Conservation (phyloP, 2,797 vertebrate genomes). For the Microctenopoma stevenorrisi region DNA sequence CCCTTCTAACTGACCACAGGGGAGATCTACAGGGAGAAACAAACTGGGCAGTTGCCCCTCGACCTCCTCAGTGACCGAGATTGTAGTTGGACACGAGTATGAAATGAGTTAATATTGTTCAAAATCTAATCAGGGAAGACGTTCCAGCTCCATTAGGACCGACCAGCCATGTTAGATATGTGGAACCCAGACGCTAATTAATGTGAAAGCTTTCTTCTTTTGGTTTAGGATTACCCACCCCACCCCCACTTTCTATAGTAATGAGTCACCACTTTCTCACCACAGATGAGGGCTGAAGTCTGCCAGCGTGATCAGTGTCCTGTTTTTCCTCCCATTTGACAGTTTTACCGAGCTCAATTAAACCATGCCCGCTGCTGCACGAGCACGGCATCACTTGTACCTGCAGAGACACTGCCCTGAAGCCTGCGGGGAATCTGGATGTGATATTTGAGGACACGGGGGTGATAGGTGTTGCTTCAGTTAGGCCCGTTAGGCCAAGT, state of each 20-base stretch:
- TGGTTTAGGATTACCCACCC: too few species aligned
- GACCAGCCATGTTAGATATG: too few species aligned
- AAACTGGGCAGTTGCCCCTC: too few species aligned
- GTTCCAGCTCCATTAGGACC: too few species aligned
- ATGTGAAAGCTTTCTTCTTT: not conserved
- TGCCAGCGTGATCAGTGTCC: constrained; percentile 8
- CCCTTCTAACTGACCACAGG: too few species aligned
- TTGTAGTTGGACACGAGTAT: too few species aligned
- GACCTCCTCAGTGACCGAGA: too few species aligned
- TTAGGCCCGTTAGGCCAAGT: constrained; percentile 43
- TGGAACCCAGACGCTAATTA: not conserved
- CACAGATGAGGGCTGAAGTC: constrained; percentile 12
- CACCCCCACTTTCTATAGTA: too few species aligned
- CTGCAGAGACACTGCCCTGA: constrained; percentile 32
- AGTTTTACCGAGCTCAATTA: constrained; percentile 30
- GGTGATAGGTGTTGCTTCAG: constrained; percentile 37
- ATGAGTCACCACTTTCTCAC: constrained; percentile 7
- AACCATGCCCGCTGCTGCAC: constrained; percentile 20
- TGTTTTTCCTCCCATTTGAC: not conserved
- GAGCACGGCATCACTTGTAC: constrained; percentile 27
- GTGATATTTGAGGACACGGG: constrained; percentile 37
- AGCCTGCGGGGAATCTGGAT: constrained; percentile 43
- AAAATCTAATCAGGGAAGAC: too few species aligned
- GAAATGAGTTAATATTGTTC: too few species aligned
- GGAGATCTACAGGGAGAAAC: too few species aligned